Percentiles rank a stretch among this genome's conserved stretches.
These are phyloP conservation scores for Syritta pipiens DNA, from an alignment of 2,888 invertebrate species.

Conservation along the genomic window DNA sequence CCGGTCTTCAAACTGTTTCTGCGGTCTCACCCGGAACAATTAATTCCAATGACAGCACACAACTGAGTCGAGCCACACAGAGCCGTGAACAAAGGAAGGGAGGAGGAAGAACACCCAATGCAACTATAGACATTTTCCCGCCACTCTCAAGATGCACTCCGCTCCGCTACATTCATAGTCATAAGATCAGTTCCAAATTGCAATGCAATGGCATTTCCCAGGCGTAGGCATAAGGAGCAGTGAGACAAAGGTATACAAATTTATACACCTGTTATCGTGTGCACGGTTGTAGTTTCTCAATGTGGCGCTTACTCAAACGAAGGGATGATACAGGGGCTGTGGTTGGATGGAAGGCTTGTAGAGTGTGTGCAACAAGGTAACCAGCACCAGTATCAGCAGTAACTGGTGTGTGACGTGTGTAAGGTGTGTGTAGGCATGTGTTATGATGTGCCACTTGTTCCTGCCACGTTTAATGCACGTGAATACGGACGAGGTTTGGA, in stretches of 20 bases:
- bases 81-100: too few relatives aligned
- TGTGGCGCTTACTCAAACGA: conserved; percentile 49
- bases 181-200: neutral
- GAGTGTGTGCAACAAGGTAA: conserved; percentile 41
- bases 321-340: conserved; percentile 42
- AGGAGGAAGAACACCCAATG: too few relatives aligned
- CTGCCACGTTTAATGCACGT: conserved; percentile 48
- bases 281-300: conserved; percentile 26
- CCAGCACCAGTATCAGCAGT: too few relatives aligned
- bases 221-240: neutral
- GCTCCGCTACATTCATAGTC: too few relatives aligned
- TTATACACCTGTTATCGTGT: conserved; percentile 63
- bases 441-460: conserved; percentile 60
- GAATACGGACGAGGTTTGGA: conserved; percentile 16
- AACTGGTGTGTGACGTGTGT: neutral
- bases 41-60: conserved; percentile 52
- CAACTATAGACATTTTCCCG: too few relatives aligned
- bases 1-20: conserved; percentile 38
- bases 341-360: neutral
- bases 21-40: conserved; percentile 47
- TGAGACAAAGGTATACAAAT: conserved; percentile 25
- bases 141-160: too few relatives aligned
- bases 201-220: conserved; percentile 5
- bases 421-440: conserved; percentile 16
- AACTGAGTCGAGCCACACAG: neutral